Evolutionary conservation across 2,888 invertebrate species (phyloP), one percentile per base, ranked within the genome.

Genomic region (Papilio protenor): DNA sequence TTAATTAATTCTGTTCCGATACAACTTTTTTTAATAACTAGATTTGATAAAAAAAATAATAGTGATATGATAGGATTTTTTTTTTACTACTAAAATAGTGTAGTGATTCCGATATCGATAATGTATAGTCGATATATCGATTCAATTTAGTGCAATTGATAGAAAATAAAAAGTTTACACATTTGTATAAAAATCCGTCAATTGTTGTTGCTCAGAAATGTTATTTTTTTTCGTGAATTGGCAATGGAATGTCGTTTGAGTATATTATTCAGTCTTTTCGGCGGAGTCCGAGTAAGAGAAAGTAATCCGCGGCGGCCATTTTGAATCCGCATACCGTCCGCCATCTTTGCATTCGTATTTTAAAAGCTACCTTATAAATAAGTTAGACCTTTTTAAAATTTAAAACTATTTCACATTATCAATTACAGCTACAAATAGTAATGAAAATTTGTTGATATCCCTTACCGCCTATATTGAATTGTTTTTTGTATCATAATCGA

Each of bases 231-330:
- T 76, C 72, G 78, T 79, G 80, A 76, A 81, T 80, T 79, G 79
- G 80, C 82, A 84, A 84, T 87, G 89, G 89, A 89, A 89, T 89
- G 89, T 89, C 80, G 81, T 84, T 83, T 84, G 84, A 85, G 82
- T 85, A 84, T 83, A 80, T 80, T 82, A 81, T 83, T 89, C 89
- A 89, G 89, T 89, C 89, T 89, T 88, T 84, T 84, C 81, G 82
- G 80, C 82, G 81, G 80, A 84, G 78, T 73, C n/a, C 59, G 14
- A 59, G 23, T 59, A 33, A 14, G 73, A 45, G 52, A 74, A 59
- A 49, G 52, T 66, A 49, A 55, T 73, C 40, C 23, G 27, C 23
- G 57, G 73, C 59, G 76, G 76, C 69, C 27, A 33, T 21, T 59
- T 5, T 74, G 5, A 5, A 71, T 73, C 59, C 73, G 55, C 69